Evolutionary conservation across 2,888 invertebrate species (phyloP).

Genomic region (Orchesella flavescens): DNA sequence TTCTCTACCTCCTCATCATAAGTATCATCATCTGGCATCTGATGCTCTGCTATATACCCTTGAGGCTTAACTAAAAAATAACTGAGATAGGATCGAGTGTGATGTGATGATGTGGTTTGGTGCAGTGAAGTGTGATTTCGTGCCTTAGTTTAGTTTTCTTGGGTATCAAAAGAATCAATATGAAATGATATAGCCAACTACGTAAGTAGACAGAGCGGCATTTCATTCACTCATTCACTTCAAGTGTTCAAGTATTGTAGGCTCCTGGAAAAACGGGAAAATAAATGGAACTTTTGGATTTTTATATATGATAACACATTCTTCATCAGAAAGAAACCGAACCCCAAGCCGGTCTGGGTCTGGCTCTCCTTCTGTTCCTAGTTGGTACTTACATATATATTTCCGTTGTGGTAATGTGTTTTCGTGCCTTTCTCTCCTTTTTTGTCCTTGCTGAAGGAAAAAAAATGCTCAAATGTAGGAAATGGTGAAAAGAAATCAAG

Average conservation of each 20-base stretch:
- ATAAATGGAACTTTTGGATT: too few relatives aligned
- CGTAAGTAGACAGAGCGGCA: neutral
- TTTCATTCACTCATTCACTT: neutral
- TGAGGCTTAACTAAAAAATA: neutral
- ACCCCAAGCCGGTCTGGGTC: neutral
- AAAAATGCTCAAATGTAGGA: neutral
- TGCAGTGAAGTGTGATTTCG: conserved; percentile 16
- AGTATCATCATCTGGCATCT: neutral
- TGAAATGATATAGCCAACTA: neutral
- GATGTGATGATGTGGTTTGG: neutral
- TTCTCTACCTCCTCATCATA: conserved; percentile 5
- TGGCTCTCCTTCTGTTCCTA: neutral
- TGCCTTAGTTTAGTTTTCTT: conserved; percentile 23
- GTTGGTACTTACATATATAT: neutral
- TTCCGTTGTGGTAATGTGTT: neutral
- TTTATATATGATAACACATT: conserved; percentile 9
- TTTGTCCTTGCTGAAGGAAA: neutral
- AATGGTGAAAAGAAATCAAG: neutral
- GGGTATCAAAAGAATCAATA: neutral
- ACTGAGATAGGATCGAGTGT: neutral
- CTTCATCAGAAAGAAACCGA: neutral
- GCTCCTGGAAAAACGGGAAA: conserved; percentile 11
- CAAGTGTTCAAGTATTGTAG: neutral
- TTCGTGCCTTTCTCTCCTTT: conserved; percentile 7
- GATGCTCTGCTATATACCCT: neutral